Evolutionary conservation across 1,140 invertebrate genomes (phyloP), one percentile per base, ranked within the genome.

Genomic region (Orussus abietinus): DNA sequence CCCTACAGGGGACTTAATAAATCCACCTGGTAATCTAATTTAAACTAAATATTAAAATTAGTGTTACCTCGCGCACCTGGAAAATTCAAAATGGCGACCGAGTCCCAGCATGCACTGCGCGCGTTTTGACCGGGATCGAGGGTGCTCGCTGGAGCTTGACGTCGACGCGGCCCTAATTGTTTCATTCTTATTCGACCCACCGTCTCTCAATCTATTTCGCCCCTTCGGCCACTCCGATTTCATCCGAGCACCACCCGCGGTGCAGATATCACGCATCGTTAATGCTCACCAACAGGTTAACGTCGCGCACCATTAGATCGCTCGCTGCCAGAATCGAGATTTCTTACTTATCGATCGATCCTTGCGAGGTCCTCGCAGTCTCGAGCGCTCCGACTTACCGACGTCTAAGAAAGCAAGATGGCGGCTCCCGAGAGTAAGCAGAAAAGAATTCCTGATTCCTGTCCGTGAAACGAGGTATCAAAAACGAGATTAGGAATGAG

Each of bases 251-350:
- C 66, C 68, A 71, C 68, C 68, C 68, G 66, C 68, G 62, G 68
- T 59, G 34, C 13, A 64, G 58, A 59, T 63, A 66, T 68, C 68
- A 68, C 68, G 63, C 63, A 56, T 62, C 64, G 49, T 64, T 70
- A 67, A 69, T 68, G 57, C n/a, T n/a, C 62, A 57, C 49, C 66
- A 71, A 66, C 68, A 68, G 64, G 64, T 69, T 69, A 67, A 63
- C 57, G 65, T 66, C 55, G 53, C 48, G 51, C 53, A 44, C 42
- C 41, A 45, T 50, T 55, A 34, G 6, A n/a, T 25, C 22, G 6
- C 22, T 25, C n/a, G 22, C 6, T n/a, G 6, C 22, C 22, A 25
- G 22, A 25, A 7, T 25, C n/a, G n/a, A n/a, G n/a, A n/a, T n/a
- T n/a, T n/a, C n/a, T n/a, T n/a, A n/a, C n/a, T n/a, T n/a, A n/a